Percentiles rank a stretch among this genome's conserved stretches.
Evolutionary conservation across 2,113 vertebrate genomes (phyloP).

Genomic region (Hyperopisus bebe): DNA sequence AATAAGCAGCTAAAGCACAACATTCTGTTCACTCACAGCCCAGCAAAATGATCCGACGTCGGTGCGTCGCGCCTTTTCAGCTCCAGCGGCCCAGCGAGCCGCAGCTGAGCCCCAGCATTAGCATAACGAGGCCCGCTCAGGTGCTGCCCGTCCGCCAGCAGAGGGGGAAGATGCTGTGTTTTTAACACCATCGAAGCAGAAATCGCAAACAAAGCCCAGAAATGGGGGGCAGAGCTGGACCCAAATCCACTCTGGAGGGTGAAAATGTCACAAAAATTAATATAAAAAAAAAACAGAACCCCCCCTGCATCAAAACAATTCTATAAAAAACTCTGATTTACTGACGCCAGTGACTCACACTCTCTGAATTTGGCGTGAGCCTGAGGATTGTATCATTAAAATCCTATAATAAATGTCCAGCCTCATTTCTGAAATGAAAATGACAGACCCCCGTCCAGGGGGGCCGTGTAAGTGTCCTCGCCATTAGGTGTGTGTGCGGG

Average conservation of each 20-base stretch:
- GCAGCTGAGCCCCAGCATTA: neutral
- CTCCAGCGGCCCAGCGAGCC: neutral
- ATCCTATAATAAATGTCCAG: neutral
- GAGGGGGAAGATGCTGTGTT: no score
- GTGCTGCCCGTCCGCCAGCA: neutral
- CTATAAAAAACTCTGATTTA: neutral
- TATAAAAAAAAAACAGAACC: neutral
- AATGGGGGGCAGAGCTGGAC: neutral
- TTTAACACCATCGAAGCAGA: neutral
- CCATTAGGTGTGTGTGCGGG: neutral
- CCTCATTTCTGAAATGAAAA: slow-evolving; percentile 5
- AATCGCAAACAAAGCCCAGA: neutral
- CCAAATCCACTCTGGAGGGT: neutral
- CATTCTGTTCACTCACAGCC: neutral
- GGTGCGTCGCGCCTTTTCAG: neutral
- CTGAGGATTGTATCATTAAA: neutral
- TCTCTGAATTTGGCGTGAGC: neutral
- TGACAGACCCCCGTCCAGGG: neutral
- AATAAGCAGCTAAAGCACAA: neutral
- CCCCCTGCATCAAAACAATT: neutral
- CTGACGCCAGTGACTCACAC: neutral
- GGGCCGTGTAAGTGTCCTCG: neutral
- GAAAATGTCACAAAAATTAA: neutral
- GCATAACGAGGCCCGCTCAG: neutral
- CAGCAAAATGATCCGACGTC: neutral